A percentile compares a stretch with the other conserved stretches of the same genome.
Evolutionary conservation across 2,797 vertebrate genomes (phyloP).

Genomic region (Aldrovandia affinis): DNA sequence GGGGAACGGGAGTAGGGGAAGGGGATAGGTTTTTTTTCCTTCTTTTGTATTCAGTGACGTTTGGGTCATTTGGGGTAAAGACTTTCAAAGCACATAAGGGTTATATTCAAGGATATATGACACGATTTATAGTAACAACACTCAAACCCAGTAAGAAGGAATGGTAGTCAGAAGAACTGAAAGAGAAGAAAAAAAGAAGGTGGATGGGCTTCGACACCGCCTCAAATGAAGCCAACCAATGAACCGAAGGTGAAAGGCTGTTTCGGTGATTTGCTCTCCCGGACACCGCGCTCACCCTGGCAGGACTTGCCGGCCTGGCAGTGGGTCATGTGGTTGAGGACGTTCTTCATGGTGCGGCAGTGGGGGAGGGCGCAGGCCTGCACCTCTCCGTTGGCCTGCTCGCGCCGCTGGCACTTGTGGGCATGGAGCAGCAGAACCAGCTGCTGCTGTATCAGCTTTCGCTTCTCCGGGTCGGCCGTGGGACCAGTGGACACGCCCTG

Average conservation of each 20-base stretch:
- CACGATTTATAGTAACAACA: neutral
- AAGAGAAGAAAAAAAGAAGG: too few relatives aligned
- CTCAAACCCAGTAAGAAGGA: neutral
- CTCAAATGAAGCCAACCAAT: too few relatives aligned
- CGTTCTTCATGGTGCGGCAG: conserved; percentile 97
- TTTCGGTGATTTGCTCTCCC: neutral
- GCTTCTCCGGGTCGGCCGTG: conserved; percentile 96
- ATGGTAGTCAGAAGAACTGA: too few relatives aligned
- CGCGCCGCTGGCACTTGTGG: conserved; percentile 97
- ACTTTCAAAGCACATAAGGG: neutral
- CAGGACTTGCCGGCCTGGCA: conserved; percentile 96
- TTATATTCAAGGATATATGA: neutral
- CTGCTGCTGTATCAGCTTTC: conserved; percentile 99
- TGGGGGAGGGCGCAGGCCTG: conserved; percentile 90
- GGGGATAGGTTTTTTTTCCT: neutral
- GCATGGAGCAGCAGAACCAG: conserved; percentile 97
- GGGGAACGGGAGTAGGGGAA: neutral
- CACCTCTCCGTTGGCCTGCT: conserved; percentile 95
- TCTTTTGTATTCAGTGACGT: neutral
- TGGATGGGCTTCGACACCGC: too few relatives aligned
- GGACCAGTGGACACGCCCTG: conserved; percentile 84
- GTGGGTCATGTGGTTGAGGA: conserved; percentile 98
- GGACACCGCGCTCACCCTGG: conserved; percentile 81
- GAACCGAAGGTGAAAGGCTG: too few relatives aligned
- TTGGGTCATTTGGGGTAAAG: neutral